phyloP scores from a whole-genome alignment of 2,797 vertebrate genomes.

The Muscicapa striata region DNA sequence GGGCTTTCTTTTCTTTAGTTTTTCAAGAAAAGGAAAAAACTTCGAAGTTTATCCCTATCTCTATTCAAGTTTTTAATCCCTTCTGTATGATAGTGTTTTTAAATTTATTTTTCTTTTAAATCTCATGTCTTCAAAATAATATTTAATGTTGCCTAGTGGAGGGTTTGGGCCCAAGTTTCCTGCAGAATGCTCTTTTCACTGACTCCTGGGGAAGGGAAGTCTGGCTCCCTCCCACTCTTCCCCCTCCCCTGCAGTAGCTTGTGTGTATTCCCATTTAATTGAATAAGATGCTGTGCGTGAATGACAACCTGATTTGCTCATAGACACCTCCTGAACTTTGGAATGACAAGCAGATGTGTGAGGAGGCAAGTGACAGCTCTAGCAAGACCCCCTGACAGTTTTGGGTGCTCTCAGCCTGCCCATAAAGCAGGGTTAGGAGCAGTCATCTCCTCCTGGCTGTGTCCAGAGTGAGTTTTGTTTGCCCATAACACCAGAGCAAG shows the following conservation, averaged over 20 bases:
- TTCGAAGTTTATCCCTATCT: neutral
- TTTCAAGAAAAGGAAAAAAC: neutral
- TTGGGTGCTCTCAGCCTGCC: neutral
- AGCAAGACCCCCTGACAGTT: neutral
- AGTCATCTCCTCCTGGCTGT: neutral
- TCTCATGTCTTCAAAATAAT: neutral
- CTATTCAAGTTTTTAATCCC: neutral
- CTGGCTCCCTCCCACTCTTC: neutral
- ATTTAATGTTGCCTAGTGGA: neutral
- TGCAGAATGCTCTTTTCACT: neutral
- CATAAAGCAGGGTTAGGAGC: neutral
- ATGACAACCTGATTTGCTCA: neutral
- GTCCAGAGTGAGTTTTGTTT: neutral
- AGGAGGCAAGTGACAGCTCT: neutral
- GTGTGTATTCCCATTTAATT: neutral
- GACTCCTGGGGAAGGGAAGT: neutral
- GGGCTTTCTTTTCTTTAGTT: neutral
- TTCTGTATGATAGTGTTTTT: neutral
- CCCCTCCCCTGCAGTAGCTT: neutral
- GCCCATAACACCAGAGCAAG: neutral
- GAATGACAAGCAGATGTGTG: neutral
- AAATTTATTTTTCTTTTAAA: neutral
- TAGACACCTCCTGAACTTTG: neutral
- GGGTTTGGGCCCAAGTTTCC: neutral
- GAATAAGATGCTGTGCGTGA: neutral